A percentile compares a stretch with the other conserved stretches of the same genome.
Conservation (phyloP, 2,113 vertebrate genomes). For the Zapus hudsonius region DNA sequence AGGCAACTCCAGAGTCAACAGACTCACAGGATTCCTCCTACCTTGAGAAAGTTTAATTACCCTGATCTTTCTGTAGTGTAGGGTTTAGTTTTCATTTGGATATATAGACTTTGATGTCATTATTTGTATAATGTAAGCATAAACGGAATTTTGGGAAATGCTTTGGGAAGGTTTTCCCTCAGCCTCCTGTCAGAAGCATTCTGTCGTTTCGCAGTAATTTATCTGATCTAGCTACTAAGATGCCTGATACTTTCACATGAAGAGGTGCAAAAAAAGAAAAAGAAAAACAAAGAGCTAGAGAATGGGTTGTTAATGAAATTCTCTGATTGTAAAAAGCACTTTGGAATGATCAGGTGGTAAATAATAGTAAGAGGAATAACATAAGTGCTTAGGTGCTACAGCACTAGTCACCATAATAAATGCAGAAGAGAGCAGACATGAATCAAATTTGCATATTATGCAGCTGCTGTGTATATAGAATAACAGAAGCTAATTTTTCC, state of each 20-base stretch:
- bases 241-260: slow-evolving; percentile 59
- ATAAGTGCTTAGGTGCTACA: slow-evolving; percentile 45
- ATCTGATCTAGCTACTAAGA: slow-evolving; percentile 64
- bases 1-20: slow-evolving; percentile 24
- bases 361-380: slow-evolving; percentile 69
- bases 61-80: not conserved
- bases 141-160: slow-evolving; percentile 56
- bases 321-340: slow-evolving; percentile 74
- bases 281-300: slow-evolving; percentile 51
- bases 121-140: slow-evolving; percentile 16
- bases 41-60: slow-evolving; percentile 32
- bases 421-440: slow-evolving; percentile 59
- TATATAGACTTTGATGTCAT: not conserved
- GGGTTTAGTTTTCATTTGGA: not conserved
- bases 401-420: slow-evolving; percentile 59
- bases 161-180: not conserved
- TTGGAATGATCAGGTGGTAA: slow-evolving; percentile 72
- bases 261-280: slow-evolving; percentile 62
- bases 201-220: slow-evolving; percentile 70
- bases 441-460: slow-evolving; percentile 63
- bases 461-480: slow-evolving; percentile 46
- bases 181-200: slow-evolving; percentile 43
- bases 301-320: slow-evolving; percentile 76
- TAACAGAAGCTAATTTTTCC: slow-evolving; percentile 62
- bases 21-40: slow-evolving; percentile 36